Percentiles rank a stretch among this genome's conserved stretches.
Conservation (phyloP, 2,888 invertebrate genomes). For the Coremacera marginata region DNA sequence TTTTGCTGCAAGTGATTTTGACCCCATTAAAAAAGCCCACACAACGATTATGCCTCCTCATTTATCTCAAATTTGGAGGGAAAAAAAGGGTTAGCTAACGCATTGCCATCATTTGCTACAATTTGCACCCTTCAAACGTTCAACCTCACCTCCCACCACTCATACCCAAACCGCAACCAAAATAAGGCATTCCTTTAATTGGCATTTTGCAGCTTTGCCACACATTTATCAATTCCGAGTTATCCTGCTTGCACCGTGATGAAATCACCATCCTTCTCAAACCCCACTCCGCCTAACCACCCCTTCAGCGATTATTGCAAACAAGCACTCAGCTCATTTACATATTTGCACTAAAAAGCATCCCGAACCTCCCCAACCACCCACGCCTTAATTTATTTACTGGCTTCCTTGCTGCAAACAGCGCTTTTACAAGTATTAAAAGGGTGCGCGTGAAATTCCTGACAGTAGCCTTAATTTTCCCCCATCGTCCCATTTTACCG, state of each 20-base stretch:
- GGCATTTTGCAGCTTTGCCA: constrained; percentile 35
- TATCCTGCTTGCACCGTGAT: no score
- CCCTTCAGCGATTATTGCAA: not conserved
- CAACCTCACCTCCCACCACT: not conserved
- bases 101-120: not conserved
- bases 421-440: not conserved
- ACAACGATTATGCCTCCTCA: not conserved
- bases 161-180: not conserved
- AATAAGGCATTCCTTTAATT: constrained; percentile 24
- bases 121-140: not conserved
- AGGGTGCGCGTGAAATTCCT: constrained; percentile 46
- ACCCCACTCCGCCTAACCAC: not conserved
- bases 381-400: not conserved
- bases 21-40: not conserved
- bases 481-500: constrained; percentile 1
- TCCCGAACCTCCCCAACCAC: not conserved
- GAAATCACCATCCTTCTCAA: not conserved
- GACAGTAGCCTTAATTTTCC: constrained; percentile 40
- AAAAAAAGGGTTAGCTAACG: not conserved
- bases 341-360: not conserved
- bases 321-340: not conserved
- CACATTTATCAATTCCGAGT: not conserved
- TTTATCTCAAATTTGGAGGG: not conserved
- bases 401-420: not conserved
- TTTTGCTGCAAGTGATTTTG: not conserved